Conservation (phyloP, 2,797 vertebrate genomes). For the Eulemur rubriventer region DNA sequence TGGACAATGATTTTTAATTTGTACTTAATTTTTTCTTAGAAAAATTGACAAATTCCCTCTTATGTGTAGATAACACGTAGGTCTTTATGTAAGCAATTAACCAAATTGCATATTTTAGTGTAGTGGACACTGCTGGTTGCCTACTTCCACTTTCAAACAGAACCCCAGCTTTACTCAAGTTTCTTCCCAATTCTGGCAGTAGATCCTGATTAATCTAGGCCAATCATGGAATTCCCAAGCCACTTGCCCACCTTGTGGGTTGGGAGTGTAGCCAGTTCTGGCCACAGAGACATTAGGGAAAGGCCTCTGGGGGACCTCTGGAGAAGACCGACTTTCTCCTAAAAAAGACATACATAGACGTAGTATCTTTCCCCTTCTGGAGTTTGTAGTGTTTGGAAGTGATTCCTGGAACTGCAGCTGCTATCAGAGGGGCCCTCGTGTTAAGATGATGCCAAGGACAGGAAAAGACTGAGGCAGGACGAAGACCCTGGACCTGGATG, state of each 20-base stretch:
- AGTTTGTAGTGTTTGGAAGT: not conserved
- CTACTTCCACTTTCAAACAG: not conserved
- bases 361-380: not conserved
- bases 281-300: not conserved
- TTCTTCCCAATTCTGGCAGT: not conserved
- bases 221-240: not conserved
- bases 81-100: not conserved
- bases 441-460: not conserved
- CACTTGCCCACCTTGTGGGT: too few relatives aligned
- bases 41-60: not conserved
- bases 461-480: not conserved
- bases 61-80: not conserved
- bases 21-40: not conserved
- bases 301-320: not conserved
- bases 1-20: not conserved
- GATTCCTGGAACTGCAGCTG: not conserved
- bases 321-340: not conserved
- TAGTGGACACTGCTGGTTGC: not conserved
- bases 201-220: not conserved
- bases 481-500: not conserved
- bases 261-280: not conserved
- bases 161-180: not conserved
- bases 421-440: not conserved
- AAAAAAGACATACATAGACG: not conserved
- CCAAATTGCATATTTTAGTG: not conserved